A percentile compares a stretch with the other conserved stretches of the same genome.
Evolutionary conservation across 92 coral and sea anemone species (phyloP).

Genomic region (Ricordea florida): DNA sequence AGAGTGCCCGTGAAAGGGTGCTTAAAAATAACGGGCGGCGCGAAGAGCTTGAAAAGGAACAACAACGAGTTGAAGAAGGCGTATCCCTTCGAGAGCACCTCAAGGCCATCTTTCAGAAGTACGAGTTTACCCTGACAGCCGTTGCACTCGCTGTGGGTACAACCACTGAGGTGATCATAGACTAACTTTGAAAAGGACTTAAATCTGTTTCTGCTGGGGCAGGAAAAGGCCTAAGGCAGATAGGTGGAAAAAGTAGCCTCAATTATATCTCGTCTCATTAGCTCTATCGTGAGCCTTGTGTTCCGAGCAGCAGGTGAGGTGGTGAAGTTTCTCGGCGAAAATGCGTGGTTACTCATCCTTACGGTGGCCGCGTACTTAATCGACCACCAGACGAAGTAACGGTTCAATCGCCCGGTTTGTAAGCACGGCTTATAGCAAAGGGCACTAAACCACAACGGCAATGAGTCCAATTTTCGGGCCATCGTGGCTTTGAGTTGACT

Average conservation of each 20-base stretch:
- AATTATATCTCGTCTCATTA: too few relatives aligned
- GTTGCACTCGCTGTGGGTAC: background rate
- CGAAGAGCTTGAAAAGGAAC: too few relatives aligned
- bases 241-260: background rate
- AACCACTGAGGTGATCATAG: background rate
- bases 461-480: background rate
- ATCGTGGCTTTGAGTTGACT: too few relatives aligned
- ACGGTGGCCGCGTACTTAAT: background rate
- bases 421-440: background rate
- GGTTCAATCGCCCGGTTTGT: background rate
- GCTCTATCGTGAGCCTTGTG: background rate
- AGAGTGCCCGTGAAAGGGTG: too few relatives aligned
- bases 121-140: background rate
- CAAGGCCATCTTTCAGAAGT: background rate
- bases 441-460: background rate
- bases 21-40: too few relatives aligned
- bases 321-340: background rate
- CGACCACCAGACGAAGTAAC: background rate
- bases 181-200: background rate
- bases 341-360: background rate
- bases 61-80: too few relatives aligned
- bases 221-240: background rate
- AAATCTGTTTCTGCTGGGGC: background rate
- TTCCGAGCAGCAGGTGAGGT: background rate
- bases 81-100: background rate